phyloP scores from a whole-genome alignment of 2,797 vertebrate genomes.

The Paratrypauchen microcephalus region DNA sequence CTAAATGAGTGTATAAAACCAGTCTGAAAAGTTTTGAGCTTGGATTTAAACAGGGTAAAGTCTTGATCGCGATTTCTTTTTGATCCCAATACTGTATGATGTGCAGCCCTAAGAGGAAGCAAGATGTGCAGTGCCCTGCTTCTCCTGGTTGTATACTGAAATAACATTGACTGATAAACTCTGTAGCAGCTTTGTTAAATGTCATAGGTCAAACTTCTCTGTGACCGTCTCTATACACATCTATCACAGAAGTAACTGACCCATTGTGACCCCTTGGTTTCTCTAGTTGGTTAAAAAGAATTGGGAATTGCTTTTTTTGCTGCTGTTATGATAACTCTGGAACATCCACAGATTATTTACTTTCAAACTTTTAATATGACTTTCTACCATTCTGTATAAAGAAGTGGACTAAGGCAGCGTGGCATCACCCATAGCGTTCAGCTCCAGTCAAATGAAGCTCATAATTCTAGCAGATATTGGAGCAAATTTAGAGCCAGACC shows the following conservation, averaged over 20 bases:
- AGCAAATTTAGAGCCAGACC: too few relatives aligned
- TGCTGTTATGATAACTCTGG: not conserved
- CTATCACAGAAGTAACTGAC: constrained; percentile 5
- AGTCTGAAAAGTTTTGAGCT: too few relatives aligned
- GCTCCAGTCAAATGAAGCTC: too few relatives aligned
- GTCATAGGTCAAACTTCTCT: constrained; percentile 43
- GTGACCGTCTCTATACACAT: constrained; percentile 26
- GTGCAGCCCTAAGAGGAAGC: constrained; percentile 17
- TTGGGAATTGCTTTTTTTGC: not conserved
- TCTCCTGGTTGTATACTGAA: constrained; percentile 16
- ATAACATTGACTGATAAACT: constrained; percentile 44
- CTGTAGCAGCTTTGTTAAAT: constrained; percentile 29
- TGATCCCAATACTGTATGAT: too few relatives aligned
- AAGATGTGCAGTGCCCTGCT: constrained; percentile 34
- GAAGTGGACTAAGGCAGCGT: too few relatives aligned
- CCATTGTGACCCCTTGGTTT: not conserved
- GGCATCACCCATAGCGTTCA: too few relatives aligned
- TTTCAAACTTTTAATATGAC: not conserved
- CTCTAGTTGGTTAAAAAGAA: constrained; percentile 2
- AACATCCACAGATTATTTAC: not conserved
- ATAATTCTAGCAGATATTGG: too few relatives aligned
- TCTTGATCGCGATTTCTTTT: too few relatives aligned
- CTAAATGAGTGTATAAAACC: too few relatives aligned
- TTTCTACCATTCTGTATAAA: not conserved
- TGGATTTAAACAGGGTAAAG: too few relatives aligned